Percentiles rank a stretch among this genome's conserved stretches.
phyloP scores from a whole-genome alignment of 2,888 invertebrate genomes.

The Chaitophorus viminalis region DNA sequence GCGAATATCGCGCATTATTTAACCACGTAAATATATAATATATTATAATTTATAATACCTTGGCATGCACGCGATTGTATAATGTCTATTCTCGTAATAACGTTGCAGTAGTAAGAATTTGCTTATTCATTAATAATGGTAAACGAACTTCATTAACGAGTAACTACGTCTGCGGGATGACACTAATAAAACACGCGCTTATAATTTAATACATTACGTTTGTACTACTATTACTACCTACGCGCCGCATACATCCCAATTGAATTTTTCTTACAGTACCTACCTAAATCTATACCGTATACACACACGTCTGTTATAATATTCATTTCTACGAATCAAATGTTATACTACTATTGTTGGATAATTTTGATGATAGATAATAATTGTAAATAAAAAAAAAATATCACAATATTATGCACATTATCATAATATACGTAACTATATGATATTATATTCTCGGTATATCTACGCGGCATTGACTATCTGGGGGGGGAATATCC shows the following conservation, averaged over 20 bases:
- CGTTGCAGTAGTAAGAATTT: neutral
- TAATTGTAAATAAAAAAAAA: slow-evolving; percentile 29
- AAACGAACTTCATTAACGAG: neutral
- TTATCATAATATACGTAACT: neutral
- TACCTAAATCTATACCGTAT: no score
- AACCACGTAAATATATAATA: neutral
- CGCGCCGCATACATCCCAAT: no score
- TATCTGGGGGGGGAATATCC: slow-evolving; percentile 11
- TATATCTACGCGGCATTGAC: slow-evolving; percentile 12
- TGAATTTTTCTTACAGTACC: no score
- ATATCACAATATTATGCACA: slow-evolving; percentile 47
- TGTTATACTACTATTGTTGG: neutral
- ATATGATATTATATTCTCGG: slow-evolving; percentile 41
- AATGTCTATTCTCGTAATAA: neutral
- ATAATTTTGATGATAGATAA: slow-evolving; percentile 7
- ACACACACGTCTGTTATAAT: neutral
- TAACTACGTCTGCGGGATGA: no score
- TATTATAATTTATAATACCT: slow-evolving; percentile 10
- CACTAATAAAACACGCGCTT: neutral
- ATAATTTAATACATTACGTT: no score
- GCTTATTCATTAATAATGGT: neutral
- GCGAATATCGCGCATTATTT: slow-evolving; percentile 9
- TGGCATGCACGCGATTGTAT: neutral
- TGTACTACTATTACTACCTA: no score
- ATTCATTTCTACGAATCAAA: neutral